Evolutionary conservation across 1,140 invertebrate genomes (phyloP).

Genomic region (Zaprionus kolodkinae): DNA sequence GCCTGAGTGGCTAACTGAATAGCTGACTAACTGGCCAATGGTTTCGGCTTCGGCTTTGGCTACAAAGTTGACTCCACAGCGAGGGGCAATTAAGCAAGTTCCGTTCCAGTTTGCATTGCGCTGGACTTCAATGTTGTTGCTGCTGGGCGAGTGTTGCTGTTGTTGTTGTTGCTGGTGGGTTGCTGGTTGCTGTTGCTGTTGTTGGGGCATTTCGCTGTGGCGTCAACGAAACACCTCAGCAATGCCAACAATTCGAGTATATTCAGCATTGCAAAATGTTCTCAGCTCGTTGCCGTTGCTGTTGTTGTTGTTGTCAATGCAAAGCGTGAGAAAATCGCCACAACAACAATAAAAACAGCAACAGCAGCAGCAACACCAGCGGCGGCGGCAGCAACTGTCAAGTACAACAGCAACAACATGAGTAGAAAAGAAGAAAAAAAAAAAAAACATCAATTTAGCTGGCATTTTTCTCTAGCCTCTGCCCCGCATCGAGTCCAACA

Average conservation of each 20-base stretch:
- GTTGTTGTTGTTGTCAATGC: slow-evolving; percentile 40
- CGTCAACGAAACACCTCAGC: slow-evolving; percentile 46
- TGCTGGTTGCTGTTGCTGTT: slow-evolving; percentile 13
- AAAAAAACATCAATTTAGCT: slow-evolving; percentile 33
- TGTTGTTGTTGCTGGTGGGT: slow-evolving; percentile 15
- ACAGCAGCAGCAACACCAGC: not conserved
- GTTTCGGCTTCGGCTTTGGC: not conserved
- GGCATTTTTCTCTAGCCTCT: slow-evolving; percentile 30
- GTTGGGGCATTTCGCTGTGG: slow-evolving; percentile 13
- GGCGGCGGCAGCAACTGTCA: slow-evolving; percentile 22
- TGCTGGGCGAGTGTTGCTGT: slow-evolving; percentile 8
- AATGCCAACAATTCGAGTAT: slow-evolving; percentile 45
- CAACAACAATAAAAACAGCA: slow-evolving; percentile 21
- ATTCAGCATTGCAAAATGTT: slow-evolving; percentile 55
- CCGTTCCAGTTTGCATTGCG: slow-evolving; percentile 66
- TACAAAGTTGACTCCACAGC: slow-evolving; percentile 3
- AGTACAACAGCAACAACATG: slow-evolving; percentile 18
- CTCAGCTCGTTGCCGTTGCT: slow-evolving; percentile 28
- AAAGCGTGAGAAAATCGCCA: slow-evolving; percentile 51
- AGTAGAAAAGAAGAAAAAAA: not conserved
- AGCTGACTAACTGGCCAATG: slow-evolving; percentile 23
- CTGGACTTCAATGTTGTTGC: slow-evolving; percentile 24
- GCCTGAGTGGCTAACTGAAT: slow-evolving; percentile 5
- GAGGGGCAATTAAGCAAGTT: slow-evolving; percentile 73
- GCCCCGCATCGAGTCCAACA: slow-evolving; percentile 22